Evolutionary conservation across 2,797 vertebrate species (phyloP).

Genomic region (Sebastes cheni): DNA sequence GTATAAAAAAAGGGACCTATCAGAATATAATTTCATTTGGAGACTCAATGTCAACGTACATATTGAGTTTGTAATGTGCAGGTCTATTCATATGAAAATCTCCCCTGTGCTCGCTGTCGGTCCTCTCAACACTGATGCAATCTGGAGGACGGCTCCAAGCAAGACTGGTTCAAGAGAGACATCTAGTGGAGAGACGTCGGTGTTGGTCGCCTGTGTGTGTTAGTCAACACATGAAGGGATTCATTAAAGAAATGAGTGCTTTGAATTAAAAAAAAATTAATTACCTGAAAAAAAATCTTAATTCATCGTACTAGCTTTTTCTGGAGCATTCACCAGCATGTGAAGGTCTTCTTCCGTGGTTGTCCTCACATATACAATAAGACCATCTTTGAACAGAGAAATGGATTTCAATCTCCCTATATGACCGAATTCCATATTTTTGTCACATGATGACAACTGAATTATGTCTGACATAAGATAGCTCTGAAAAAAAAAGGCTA

Average conservation of each 20-base stretch:
- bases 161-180: conserved; percentile 46
- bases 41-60: not conserved
- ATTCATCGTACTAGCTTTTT: not conserved
- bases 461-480: not conserved
- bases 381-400: not conserved
- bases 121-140: not conserved
- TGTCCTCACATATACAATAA: not conserved
- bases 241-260: not conserved
- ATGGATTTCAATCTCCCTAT: not conserved
- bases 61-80: conserved; percentile 22
- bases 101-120: not conserved
- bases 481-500: not conserved
- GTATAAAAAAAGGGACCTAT: not conserved
- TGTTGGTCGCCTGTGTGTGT: not conserved
- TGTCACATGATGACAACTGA: not conserved
- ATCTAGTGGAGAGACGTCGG: conserved; percentile 49
- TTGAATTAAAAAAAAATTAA: not conserved
- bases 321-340: not conserved
- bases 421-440: not conserved
- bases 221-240: not conserved
- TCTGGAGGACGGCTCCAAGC: not conserved
- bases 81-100: conserved; percentile 28
- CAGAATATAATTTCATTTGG: conserved; percentile 29
- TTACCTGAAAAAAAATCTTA: not conserved
- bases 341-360: not conserved